Conservation (phyloP, 2,113 vertebrate genomes). For the Nannospalax galili region DNA sequence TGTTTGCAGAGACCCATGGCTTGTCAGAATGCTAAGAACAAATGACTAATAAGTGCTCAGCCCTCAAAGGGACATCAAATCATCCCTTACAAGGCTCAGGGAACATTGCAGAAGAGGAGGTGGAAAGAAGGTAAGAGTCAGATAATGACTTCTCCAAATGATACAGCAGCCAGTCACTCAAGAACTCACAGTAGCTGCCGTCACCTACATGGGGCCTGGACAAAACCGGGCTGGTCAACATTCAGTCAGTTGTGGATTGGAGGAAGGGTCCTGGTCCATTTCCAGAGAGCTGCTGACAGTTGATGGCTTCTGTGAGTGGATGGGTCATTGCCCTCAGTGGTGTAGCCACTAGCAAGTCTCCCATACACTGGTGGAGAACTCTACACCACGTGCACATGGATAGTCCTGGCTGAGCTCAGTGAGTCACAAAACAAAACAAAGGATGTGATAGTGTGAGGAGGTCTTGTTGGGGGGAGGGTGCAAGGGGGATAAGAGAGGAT, state of each 20-base stretch:
- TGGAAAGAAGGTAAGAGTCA: neutral
- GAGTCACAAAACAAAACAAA: neutral
- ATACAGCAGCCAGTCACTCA: neutral
- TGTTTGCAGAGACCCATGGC: neutral
- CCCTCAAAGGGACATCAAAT: neutral
- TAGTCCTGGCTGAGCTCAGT: neutral
- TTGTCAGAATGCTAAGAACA: neutral
- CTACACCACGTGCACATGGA: too few species aligned
- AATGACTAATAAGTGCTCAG: neutral
- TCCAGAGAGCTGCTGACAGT: too few species aligned
- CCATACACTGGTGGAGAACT: neutral
- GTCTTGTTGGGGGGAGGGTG: neutral
- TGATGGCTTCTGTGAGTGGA: neutral
- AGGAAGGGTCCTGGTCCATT: neutral
- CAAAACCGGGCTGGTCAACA: too few species aligned
- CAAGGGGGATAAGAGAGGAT: neutral
- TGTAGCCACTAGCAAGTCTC: neutral
- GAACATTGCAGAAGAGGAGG: neutral
- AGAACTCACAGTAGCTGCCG: neutral
- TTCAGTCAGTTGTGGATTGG: neutral
- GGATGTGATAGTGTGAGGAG: neutral
- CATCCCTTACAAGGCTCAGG: neutral
- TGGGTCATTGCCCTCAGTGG: neutral
- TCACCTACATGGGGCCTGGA: neutral
- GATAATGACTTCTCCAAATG: neutral